Percentiles rank a stretch among this genome's conserved stretches.
Conservation (phyloP, 2,888 invertebrate genomes). For the Morpho helenor region DNA sequence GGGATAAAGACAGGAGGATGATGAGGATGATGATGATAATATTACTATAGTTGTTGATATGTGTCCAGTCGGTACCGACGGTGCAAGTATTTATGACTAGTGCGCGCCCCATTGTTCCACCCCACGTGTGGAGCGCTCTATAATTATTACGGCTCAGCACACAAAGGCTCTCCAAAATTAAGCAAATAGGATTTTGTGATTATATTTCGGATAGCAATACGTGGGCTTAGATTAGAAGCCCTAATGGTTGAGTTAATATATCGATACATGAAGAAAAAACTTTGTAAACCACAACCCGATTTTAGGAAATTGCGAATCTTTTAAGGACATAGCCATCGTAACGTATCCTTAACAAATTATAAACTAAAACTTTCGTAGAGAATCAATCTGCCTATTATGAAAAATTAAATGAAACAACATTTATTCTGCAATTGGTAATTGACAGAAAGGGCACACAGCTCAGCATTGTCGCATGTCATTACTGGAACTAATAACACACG, state of each 20-base stretch:
- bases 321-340: background rate
- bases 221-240: too few species aligned
- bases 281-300: too few species aligned
- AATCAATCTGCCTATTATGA: background rate
- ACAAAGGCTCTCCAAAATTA: conserved; percentile 23
- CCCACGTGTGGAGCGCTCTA: conserved; percentile 18
- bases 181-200: conserved; percentile 26
- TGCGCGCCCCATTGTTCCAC: conserved; percentile 12
- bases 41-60: too few species aligned
- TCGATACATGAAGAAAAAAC: too few species aligned
- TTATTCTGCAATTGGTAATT: too few species aligned
- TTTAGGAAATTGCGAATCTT: background rate
- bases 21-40: too few species aligned
- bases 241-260: too few species aligned
- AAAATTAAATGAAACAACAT: background rate
- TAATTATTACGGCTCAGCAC: conserved; percentile 22
- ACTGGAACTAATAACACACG: too few species aligned
- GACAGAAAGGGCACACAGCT: too few species aligned
- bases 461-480: too few species aligned
- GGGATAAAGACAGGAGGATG: too few species aligned
- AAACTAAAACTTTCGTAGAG: background rate
- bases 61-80: too few species aligned
- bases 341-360: background rate
- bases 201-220: conserved; percentile 10
- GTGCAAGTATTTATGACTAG: conserved; percentile 9